Evolutionary conservation across 2,113 vertebrate species (phyloP), one percentile per base, ranked within the genome.

Genomic region (Benthochromis sp.): DNA sequence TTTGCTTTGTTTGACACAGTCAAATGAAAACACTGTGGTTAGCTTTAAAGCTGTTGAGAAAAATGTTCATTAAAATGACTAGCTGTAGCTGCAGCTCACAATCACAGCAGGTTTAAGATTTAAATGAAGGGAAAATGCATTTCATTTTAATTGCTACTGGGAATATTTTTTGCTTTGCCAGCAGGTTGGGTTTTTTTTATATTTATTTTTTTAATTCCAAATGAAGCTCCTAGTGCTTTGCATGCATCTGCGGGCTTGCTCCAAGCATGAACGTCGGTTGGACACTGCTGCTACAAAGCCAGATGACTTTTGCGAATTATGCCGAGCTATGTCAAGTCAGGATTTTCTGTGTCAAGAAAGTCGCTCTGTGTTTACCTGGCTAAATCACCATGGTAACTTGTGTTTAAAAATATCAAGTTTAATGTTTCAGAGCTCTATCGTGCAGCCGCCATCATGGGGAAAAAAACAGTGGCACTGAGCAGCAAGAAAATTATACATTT

Each of bases 391-490:
- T 14, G 34, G 63, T 40, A 69, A 69, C 36, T 69, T 69, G 61
- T 66, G 34, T 66, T 66, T 38, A 66, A 66, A 66, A 8, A 38
- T 0, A n/a, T 36, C 19, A 38, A 69, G 7, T 69, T 69, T 63
- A n/a, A 36, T 11, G 31, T 63, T 63, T 36, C 59, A 2, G 17
- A 36, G 59, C 11, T 40, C 63, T 40, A 69, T 40, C 7, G 4
- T 21, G 4, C 31, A 0, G 0, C 31, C 1, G 6, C 29, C 31
- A 66, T 31, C 59, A 12, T 63, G 17, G 9, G 59, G 57, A 0
- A 1, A 13, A 6, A 7, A 13, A 66, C 34, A 21, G 34, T 36
- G 34, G 11, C 19, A 66, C 19, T 14, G 19, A 40, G 63, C 63
- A 21, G 19, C 63, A 69, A 69, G 17, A 40, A 69, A 69, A 40